Conservation (phyloP, 92 coral and sea anemone genomes). For the Micromussa lordhowensis region DNA sequence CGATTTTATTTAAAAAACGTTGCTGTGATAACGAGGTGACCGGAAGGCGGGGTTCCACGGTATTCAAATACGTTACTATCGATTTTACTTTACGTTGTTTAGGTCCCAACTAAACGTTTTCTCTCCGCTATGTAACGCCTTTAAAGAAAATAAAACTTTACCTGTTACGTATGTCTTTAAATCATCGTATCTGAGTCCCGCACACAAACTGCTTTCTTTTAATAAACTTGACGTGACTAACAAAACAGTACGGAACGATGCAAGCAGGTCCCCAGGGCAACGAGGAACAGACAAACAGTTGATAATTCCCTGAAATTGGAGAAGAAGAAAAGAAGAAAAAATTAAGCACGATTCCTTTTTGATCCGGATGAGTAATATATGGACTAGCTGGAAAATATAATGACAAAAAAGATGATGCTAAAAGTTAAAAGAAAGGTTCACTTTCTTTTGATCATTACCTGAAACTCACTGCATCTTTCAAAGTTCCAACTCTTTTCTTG, state of each 20-base stretch:
- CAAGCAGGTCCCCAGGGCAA: not conserved
- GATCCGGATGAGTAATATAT: not conserved
- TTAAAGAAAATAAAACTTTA: not conserved
- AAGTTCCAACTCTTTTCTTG: not conserved
- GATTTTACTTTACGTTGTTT: too few relatives aligned
- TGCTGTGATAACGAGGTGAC: too few relatives aligned
- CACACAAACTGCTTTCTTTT: not conserved
- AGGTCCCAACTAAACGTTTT: not conserved
- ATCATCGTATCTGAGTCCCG: not conserved
- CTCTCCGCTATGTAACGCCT: not conserved
- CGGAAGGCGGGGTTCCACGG: too few relatives aligned
- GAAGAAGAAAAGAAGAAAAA: not conserved
- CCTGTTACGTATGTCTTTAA: not conserved
- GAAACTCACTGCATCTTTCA: constrained; percentile 8
- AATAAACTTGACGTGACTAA: not conserved
- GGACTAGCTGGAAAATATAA: not conserved
- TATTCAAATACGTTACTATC: not conserved
- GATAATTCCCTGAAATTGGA: not conserved
- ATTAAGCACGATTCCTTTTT: not conserved
- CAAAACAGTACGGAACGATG: not conserved
- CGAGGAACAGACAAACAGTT: constrained; percentile 9
- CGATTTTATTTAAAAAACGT: too few relatives aligned
- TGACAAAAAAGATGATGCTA: not conserved
- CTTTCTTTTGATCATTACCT: not conserved
- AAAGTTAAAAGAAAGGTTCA: not conserved